A percentile compares a stretch with the other conserved stretches of the same genome.
These are phyloP conservation scores for Leptopilina syphax DNA, from an alignment of 2,888 invertebrate species.

Conservation along the genomic window DNA sequence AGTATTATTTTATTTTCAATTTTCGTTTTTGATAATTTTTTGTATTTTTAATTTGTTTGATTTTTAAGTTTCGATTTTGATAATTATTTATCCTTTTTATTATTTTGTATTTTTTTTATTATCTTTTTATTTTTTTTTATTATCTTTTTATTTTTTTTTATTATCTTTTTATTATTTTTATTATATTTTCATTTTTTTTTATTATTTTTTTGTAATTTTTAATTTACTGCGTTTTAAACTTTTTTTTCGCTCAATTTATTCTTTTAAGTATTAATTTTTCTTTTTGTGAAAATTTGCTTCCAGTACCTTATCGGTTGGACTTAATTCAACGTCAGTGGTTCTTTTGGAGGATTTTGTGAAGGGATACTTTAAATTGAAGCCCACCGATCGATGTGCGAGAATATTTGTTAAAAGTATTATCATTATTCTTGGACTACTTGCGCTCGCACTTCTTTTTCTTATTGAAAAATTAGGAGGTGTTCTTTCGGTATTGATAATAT, in stretches of 20 bases:
- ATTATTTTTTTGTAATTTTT: no score
- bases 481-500: conserved; percentile 80
- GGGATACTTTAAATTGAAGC: conserved; percentile 82
- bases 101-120: no score
- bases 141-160: no score
- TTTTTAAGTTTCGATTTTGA: no score
- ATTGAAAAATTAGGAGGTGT: conserved; percentile 89
- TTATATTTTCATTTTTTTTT: no score
- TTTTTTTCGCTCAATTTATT: not conserved
- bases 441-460: conserved; percentile 83
- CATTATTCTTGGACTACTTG: conserved; percentile 81
- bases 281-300: conserved; percentile 54
- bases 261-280: not conserved
- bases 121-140: no score
- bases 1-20: no score
- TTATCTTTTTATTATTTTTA: no score
- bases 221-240: not conserved
- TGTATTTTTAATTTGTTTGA: no score
- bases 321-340: conserved; percentile 92
- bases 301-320: conserved; percentile 92
- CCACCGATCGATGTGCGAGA: conserved; percentile 81
- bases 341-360: conserved; percentile 89
- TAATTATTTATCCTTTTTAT: no score
- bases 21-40: no score
- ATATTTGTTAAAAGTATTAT: conserved; percentile 83